Percentiles rank a stretch among this genome's conserved stretches.
Evolutionary conservation across 2,888 invertebrate species (phyloP).

Genomic region (Pristionchus maxplancki): DNA sequence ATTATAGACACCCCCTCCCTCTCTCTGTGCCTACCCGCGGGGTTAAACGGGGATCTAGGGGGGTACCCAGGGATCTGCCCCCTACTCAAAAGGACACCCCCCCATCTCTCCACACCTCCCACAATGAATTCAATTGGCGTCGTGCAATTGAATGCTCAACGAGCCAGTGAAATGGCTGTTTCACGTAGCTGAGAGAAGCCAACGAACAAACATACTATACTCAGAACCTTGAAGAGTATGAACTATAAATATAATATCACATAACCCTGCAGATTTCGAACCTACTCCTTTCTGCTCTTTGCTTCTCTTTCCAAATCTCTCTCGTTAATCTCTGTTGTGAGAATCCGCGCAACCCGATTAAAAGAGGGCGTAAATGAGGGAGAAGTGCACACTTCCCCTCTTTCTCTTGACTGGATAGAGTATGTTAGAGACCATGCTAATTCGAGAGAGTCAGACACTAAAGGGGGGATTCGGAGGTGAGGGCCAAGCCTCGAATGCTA

Average conservation of each 20-base stretch:
- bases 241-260: neutral
- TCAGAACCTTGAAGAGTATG: too few species aligned
- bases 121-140: conserved; percentile 32
- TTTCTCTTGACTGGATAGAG: neutral
- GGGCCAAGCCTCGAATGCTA: conserved; percentile 9
- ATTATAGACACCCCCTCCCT: conserved; percentile 14
- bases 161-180: neutral
- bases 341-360: conserved; percentile 35
- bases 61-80: neutral
- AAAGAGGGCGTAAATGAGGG: conserved; percentile 29
- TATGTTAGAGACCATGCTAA: neutral
- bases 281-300: neutral
- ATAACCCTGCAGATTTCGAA: neutral
- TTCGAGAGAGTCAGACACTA: conserved; percentile 22
- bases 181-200: neutral
- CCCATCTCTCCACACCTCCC: neutral
- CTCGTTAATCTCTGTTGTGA: conserved; percentile 30
- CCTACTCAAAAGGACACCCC: conserved; percentile 5
- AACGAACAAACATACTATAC: neutral
- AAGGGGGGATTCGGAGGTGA: conserved; percentile 32
- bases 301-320: conserved; percentile 7
- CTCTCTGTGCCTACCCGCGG: neutral
- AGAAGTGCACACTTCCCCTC: neutral
- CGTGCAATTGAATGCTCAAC: neutral
- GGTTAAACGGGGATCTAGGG: neutral